phyloP scores from a whole-genome alignment of 2,113 vertebrate genomes.

The Pluvialis apricaria region DNA sequence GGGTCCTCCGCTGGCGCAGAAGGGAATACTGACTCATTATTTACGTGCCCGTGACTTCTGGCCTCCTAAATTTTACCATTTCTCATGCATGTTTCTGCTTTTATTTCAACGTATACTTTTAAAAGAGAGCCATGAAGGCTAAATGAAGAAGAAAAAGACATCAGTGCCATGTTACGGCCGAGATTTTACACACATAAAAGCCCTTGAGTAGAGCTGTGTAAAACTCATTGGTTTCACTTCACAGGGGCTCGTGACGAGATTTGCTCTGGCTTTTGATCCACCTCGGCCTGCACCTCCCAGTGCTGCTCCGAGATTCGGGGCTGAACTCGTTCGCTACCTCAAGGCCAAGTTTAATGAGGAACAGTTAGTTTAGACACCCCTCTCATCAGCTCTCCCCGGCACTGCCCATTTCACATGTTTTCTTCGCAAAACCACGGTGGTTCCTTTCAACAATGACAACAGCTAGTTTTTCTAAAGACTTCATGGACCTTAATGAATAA shows the following conservation, averaged over 20 bases:
- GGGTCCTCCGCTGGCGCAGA: not conserved
- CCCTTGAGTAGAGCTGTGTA: not conserved
- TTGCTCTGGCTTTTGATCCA: not conserved
- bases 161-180: not conserved
- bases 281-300: not conserved
- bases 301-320: not conserved
- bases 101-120: not conserved
- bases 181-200: constrained; percentile 10
- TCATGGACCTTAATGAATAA: not conserved
- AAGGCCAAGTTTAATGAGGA: not conserved
- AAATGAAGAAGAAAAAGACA: not conserved
- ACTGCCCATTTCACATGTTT: not conserved
- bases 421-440: not conserved
- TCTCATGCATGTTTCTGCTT: not conserved
- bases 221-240: constrained; percentile 50
- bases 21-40: not conserved
- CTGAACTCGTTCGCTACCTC: not conserved
- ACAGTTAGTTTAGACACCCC: not conserved
- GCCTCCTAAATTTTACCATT: not conserved
- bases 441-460: not conserved
- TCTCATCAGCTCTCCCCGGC: not conserved
- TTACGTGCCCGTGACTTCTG: rapidly evolving
- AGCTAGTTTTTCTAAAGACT: not conserved
- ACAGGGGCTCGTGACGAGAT: not conserved
- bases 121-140: not conserved